Percentiles rank a stretch among this genome's conserved stretches.
phyloP scores from a whole-genome alignment of 64 coral and sea anemone species.

The Montipora efflorescens region DNA sequence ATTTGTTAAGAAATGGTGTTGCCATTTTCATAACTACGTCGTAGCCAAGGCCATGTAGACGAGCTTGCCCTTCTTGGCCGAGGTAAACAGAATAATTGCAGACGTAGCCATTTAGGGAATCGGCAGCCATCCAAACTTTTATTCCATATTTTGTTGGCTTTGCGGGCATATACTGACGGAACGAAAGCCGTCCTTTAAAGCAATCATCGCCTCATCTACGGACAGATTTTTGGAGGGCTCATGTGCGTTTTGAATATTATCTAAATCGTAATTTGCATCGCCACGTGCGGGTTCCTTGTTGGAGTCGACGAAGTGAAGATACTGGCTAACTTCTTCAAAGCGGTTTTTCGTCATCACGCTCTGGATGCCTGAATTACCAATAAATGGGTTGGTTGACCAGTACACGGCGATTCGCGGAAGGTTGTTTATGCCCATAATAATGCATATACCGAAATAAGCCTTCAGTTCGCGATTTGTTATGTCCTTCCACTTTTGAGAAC shows the following conservation, averaged over 20 bases:
- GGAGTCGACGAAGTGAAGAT: constrained; percentile 8
- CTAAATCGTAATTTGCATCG: background rate
- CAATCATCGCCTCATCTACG: no score
- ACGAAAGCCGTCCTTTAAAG: no score
- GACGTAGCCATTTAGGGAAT: constrained; percentile 42
- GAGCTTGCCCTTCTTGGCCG: background rate
- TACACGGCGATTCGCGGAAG: no score
- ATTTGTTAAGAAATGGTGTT: constrained; percentile 32
- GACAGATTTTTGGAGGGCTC: no score
- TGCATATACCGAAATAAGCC: no score
- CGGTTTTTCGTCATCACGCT: constrained; percentile 17
- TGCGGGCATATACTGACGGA: constrained; percentile 33
- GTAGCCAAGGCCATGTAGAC: constrained; percentile 42
- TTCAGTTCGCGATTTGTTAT: background rate
- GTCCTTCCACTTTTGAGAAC: constrained; percentile 1
- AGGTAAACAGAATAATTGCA: constrained; percentile 32
- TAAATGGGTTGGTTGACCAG: no score
- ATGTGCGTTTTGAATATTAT: no score
- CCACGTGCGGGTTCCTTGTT: background rate
- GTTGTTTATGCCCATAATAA: no score
- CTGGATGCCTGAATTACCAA: background rate
- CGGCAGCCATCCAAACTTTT: constrained; percentile 72
- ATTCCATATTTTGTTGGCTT: constrained; percentile 66
- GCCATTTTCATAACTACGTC: constrained; percentile 71
- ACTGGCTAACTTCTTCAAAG: constrained; percentile 32